Base-by-base conservation (phyloP, 1,140 invertebrate genomes). In the Lepidurus packardi region DNA sequence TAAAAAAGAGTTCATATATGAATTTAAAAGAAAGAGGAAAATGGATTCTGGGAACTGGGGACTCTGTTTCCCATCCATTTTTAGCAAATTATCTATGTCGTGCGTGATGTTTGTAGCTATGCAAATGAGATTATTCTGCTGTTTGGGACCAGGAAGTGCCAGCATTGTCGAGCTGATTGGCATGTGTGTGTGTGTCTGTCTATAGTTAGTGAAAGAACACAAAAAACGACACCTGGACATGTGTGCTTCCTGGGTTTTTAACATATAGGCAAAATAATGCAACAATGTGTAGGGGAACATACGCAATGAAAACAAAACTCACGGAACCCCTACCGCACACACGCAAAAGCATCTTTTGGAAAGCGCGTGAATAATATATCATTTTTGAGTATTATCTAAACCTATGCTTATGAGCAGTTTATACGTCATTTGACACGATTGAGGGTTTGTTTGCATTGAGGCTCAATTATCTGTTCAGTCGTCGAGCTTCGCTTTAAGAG, bases 221-320 rank as follows among this genome's bases (percentile, higher is more conserved):
- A 65, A 65, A 65, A 65, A 65, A 65, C 9, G 53, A 65, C 53
- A 65, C 53, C 53, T 65, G 53, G 53, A 65, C 53, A 65, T 65
- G 53, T 65, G 53, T n/a, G 53, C 53, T 65, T 65, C 53, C n/a
- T 65, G 53, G 53, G 53, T 13, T 7, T 47, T 47, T 10, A 7
- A 21, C 16, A 65, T 21, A 65, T 16, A 65, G 16, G 53, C 16
- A 47, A 10, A 47, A 65, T 16, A 65, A 65, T 65, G 53, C 13
- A 65, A 65, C 53, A 9, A 65, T 65, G 7, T n/a, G 53, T 65
- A 65, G 53, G 53, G 13, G 21, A 5, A n/a, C 21, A 7, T 65
- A n/a, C 21, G 34, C 34, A 4, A 34, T 34, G 34, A 34, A 34
- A 34, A 34, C 34, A 34, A 34, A 34, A 34, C 34, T 34, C 34